phyloP scores from a whole-genome alignment of 2,888 invertebrate species.

The Aethes cnicana region DNA sequence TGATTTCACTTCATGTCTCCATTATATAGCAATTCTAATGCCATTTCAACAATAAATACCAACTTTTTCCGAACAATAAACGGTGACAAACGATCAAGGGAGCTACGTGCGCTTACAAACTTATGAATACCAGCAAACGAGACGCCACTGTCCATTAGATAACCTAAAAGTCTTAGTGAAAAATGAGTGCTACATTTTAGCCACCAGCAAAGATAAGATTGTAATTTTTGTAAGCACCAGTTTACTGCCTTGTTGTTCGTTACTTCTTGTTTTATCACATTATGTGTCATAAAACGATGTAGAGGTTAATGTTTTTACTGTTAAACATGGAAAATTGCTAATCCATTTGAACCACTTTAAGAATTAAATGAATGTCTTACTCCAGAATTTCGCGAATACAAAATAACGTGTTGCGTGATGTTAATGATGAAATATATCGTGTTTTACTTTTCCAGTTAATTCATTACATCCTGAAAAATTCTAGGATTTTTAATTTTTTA shows the following conservation, averaged over 20 bases:
- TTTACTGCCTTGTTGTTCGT: slow-evolving; percentile 27
- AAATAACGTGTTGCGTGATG: too few relatives aligned
- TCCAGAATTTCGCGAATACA: too few relatives aligned
- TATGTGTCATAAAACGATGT: slow-evolving; percentile 22
- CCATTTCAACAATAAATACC: slow-evolving; percentile 6
- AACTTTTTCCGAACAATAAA: slow-evolving; percentile 14
- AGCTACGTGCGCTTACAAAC: slow-evolving; percentile 3
- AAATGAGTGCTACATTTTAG: too few relatives aligned
- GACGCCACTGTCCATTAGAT: not conserved
- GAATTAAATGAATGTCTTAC: too few relatives aligned
- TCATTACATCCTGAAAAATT: too few relatives aligned
- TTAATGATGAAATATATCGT: too few relatives aligned
- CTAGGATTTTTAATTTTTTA: too few relatives aligned
- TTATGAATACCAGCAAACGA: not conserved
- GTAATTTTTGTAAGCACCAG: slow-evolving; percentile 13
- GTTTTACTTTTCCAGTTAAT: too few relatives aligned
- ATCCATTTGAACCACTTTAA: too few relatives aligned
- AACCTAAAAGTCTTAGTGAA: not conserved
- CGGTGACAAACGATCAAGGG: slow-evolving; percentile 1
- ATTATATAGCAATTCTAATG: not conserved
- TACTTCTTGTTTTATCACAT: slow-evolving; percentile 24
- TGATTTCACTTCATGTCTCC: too few relatives aligned
- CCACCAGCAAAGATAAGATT: slow-evolving; percentile 4
- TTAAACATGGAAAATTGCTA: not conserved
- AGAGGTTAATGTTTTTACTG: slow-evolving; percentile 20